These are phyloP conservation scores for Protobothrops mucrosquamatus DNA, from an alignment of 2,113 vertebrate genomes.

Conservation along the genomic window DNA sequence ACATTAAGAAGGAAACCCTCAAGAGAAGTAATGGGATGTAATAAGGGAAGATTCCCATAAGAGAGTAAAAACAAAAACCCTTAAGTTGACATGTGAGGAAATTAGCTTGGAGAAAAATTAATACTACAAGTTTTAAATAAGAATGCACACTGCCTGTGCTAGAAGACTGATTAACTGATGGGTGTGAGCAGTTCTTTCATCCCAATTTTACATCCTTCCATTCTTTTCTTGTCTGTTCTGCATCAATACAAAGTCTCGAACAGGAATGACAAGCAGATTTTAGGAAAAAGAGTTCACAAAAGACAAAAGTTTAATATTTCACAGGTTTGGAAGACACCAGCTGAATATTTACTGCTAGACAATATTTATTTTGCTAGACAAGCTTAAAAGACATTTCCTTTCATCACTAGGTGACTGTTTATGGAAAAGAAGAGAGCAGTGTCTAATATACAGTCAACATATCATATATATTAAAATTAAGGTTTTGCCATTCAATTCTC, in stretches of 20 bases:
- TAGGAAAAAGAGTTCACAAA: not conserved
- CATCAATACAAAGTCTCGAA: not conserved
- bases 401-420: not conserved
- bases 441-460: not conserved
- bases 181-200: not conserved
- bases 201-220: slow-evolving; percentile 5
- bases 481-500: not conserved
- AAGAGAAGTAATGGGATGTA: not conserved
- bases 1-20: not conserved
- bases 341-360: not conserved
- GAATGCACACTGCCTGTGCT: not conserved
- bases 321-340: not conserved
- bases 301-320: not conserved
- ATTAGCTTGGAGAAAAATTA: not conserved
- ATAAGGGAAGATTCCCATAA: not conserved
- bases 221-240: slow-evolving; percentile 22
- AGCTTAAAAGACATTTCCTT: not conserved
- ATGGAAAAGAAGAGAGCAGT: not conserved
- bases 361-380: slow-evolving; percentile 8
- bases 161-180: not conserved
- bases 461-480: not conserved
- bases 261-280: not conserved
- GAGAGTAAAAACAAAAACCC: rapidly evolving
- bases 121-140: not conserved
- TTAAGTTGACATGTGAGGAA: slow-evolving; percentile 9